Percentiles rank a stretch among this genome's conserved stretches.
phyloP scores from a whole-genome alignment of 35 echinoderm and acorn worm species.

The Ophiothrix spiculata region DNA sequence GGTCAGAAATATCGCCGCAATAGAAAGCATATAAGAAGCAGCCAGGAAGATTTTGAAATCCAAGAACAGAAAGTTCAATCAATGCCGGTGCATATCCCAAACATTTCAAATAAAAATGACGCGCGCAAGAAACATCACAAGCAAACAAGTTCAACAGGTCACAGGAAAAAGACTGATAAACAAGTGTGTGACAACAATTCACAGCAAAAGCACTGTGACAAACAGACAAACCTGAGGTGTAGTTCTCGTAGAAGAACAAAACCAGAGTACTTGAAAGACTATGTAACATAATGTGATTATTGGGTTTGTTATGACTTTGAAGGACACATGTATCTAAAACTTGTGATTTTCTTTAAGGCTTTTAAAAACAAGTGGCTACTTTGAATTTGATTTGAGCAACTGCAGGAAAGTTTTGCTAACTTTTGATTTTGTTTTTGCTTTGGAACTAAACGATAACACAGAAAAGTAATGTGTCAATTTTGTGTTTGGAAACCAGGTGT shows the following conservation, averaged over 20 bases:
- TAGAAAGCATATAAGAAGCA: conserved; percentile 20
- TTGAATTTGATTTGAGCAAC: not conserved
- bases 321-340: not conserved
- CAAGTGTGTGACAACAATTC: not conserved
- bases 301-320: not conserved
- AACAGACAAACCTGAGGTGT: not conserved
- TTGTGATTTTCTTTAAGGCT: not conserved
- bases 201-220: not conserved
- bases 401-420: no score
- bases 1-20: conserved; percentile 14
- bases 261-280: conserved; percentile 6
- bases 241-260: not conserved
- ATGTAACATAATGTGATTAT: not conserved
- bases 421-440: no score
- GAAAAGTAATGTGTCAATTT: no score
- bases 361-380: not conserved
- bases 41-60: not conserved
- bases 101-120: not conserved
- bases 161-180: not conserved
- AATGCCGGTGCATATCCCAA: not conserved
- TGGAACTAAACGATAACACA: no score
- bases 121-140: not conserved
- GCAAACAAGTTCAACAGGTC: not conserved
- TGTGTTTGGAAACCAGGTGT: no score
- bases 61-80: not conserved